A percentile compares a stretch with the other conserved stretches of the same genome.
phyloP scores from a whole-genome alignment of 2,797 vertebrate species.

The Bovichtus diacanthus region DNA sequence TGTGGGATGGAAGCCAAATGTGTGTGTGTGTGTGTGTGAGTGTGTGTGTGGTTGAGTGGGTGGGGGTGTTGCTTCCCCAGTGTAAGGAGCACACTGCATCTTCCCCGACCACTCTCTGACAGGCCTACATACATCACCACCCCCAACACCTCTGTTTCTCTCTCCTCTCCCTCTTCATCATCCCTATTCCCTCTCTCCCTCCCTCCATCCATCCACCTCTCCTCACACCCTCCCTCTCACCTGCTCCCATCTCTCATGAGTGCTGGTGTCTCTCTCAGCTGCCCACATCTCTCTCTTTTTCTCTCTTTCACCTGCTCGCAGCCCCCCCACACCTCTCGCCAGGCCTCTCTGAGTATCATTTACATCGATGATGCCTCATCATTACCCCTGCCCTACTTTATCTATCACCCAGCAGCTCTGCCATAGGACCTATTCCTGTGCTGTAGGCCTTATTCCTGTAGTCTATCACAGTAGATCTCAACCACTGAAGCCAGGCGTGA shows the following conservation, averaged over 20 bases:
- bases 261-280: slow-evolving; percentile 73
- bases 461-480: slow-evolving; percentile 37
- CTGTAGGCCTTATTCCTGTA: slow-evolving; percentile 57
- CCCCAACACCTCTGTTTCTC: slow-evolving; percentile 86
- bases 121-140: slow-evolving; percentile 89
- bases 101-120: slow-evolving; percentile 86
- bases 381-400: slow-evolving; percentile 85
- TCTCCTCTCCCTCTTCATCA: slow-evolving; percentile 84
- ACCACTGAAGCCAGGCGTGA: slow-evolving; percentile 19
- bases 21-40: slow-evolving; percentile 52
- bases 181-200: slow-evolving; percentile 83
- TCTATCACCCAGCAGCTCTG: slow-evolving; percentile 82
- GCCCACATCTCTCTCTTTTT: slow-evolving; percentile 65
- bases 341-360: slow-evolving; percentile 89
- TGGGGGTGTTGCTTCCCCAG: slow-evolving; percentile 83
- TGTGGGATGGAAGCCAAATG: slow-evolving; percentile 74
- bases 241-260: slow-evolving; percentile 76
- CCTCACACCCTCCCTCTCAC: slow-evolving; percentile 71
- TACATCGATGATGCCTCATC: slow-evolving; percentile 87
- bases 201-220: slow-evolving; percentile 77
- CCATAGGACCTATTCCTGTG: slow-evolving; percentile 57
- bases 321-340: slow-evolving; percentile 68
- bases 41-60: slow-evolving; percentile 70
- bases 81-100: slow-evolving; percentile 88
- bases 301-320: slow-evolving; percentile 69